Conservation (phyloP, 2,888 invertebrate species). For the Latheticus oryzae region DNA sequence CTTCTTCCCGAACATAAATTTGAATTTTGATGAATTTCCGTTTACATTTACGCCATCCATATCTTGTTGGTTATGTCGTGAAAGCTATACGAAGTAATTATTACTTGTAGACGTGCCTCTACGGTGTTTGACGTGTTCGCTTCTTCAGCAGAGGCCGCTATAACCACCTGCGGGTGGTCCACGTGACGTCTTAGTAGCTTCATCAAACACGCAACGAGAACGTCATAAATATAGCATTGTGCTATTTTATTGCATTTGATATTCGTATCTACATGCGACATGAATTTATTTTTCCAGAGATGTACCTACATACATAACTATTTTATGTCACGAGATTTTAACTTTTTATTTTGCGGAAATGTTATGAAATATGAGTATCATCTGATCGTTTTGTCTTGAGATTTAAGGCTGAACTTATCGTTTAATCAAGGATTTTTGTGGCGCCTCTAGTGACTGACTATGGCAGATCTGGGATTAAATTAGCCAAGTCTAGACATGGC, state of each 20-base stretch:
- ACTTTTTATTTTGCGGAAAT: constrained; percentile 6
- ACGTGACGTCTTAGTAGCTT: constrained; percentile 39
- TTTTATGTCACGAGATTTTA: background rate
- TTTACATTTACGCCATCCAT: background rate
- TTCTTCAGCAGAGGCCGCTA: constrained; percentile 25
- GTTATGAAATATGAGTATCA: constrained; percentile 4
- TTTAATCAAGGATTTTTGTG: constrained; percentile 40
- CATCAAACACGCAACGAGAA: constrained; percentile 44
- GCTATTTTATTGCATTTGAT: constrained; percentile 36
- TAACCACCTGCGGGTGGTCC: constrained; percentile 42
- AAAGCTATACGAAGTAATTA: constrained; percentile 10
- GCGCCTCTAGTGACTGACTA: constrained; percentile 50
- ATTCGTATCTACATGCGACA: constrained; percentile 24
- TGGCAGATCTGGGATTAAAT: constrained; percentile 51
- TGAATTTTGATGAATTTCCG: background rate
- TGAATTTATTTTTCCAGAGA: constrained; percentile 1
- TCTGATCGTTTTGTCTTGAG: constrained; percentile 8
- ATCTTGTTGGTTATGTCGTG: too few relatives aligned
- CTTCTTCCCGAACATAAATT: constrained; percentile 5
- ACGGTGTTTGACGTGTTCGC: constrained; percentile 26
- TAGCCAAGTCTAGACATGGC: constrained; percentile 52
- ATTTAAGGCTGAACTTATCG: constrained; percentile 15
- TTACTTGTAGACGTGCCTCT: constrained; percentile 27
- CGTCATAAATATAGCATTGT: constrained; percentile 39
- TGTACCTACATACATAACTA: constrained; percentile 3